phyloP scores from a whole-genome alignment of 2,797 vertebrate species.

The Philypnodon macrostomus region DNA sequence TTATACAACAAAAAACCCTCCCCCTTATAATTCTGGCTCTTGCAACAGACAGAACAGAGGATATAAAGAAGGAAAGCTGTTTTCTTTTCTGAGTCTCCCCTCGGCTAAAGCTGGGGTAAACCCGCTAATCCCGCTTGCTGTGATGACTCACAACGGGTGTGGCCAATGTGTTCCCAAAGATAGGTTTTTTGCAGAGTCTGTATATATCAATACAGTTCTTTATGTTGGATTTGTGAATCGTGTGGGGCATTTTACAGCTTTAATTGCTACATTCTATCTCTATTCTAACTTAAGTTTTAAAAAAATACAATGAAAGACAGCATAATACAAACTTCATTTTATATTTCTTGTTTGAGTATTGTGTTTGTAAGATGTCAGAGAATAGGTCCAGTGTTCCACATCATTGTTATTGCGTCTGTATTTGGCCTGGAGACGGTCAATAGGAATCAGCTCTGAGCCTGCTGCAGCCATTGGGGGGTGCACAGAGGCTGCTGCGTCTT shows the following conservation, averaged over 20 bases:
- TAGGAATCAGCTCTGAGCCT: slow-evolving; percentile 79
- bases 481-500: slow-evolving; percentile 63
- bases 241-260: slow-evolving; percentile 55
- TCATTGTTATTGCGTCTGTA: slow-evolving; percentile 86
- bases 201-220: slow-evolving; percentile 71
- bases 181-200: slow-evolving; percentile 65
- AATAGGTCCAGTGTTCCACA: slow-evolving; percentile 73
- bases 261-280: slow-evolving; percentile 8
- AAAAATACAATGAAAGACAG: slow-evolving; percentile 6
- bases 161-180: slow-evolving; percentile 74
- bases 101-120: slow-evolving; percentile 70
- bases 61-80: slow-evolving; percentile 66
- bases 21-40: slow-evolving; percentile 52
- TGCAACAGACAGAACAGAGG: slow-evolving; percentile 67
- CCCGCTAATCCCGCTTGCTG: slow-evolving; percentile 66
- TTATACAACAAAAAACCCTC: slow-evolving; percentile 39
- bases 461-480: slow-evolving; percentile 39
- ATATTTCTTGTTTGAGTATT: slow-evolving; percentile 19
- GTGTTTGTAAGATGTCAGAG: slow-evolving; percentile 60
- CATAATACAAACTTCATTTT: neutral
- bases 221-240: slow-evolving; percentile 57
- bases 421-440: slow-evolving; percentile 83
- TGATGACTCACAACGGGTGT: slow-evolving; percentile 74
- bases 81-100: slow-evolving; percentile 74
- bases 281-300: slow-evolving; percentile 8